Evolutionary conservation across 2,113 vertebrate genomes (phyloP).

Genomic region (Callorhinus ursinus): DNA sequence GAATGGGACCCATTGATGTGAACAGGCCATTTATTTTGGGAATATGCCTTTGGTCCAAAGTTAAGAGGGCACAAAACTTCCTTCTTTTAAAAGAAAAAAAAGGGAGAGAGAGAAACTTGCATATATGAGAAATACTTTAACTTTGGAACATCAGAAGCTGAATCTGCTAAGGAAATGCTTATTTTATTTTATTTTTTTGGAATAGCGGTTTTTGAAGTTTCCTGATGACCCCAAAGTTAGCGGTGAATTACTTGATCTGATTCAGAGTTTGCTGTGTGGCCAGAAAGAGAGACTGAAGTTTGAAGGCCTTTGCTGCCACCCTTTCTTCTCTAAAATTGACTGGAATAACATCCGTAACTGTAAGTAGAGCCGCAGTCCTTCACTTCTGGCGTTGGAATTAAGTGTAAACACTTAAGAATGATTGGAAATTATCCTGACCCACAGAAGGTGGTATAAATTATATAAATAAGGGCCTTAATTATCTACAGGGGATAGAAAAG

Average conservation of each 20-base stretch:
- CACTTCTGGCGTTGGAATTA: neutral
- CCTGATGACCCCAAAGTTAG: constrained; percentile 92
- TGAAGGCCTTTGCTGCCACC: constrained; percentile 94
- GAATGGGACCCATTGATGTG: constrained; percentile 52
- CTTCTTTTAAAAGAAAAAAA: neutral
- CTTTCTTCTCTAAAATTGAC: constrained; percentile 93
- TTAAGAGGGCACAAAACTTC: constrained; percentile 39
- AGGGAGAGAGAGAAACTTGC: neutral
- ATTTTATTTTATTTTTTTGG: constrained; percentile 72
- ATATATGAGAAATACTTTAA: constrained; percentile 19
- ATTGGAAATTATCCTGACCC: constrained; percentile 12
- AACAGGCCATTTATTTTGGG: constrained; percentile 70
- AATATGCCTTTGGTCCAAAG: constrained; percentile 69
- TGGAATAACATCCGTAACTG: constrained; percentile 93
- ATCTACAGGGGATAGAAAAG: neutral
- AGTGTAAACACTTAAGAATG: neutral
- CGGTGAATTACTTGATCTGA: constrained; percentile 91
- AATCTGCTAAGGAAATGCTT: constrained; percentile 50
- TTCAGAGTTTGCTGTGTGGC: constrained; percentile 94
- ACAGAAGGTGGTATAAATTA: constrained; percentile 25
- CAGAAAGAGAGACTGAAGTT: constrained; percentile 92
- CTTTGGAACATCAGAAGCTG: neutral
- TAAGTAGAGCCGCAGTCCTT: constrained; percentile 84
- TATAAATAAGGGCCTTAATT: constrained; percentile 32
- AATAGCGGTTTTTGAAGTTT: constrained; percentile 94